A percentile compares a stretch with the other conserved stretches of the same genome.
These are phyloP conservation scores for Thripadectes ignobilis DNA, from an alignment of 2,797 vertebrate genomes.

Conservation along the genomic window DNA sequence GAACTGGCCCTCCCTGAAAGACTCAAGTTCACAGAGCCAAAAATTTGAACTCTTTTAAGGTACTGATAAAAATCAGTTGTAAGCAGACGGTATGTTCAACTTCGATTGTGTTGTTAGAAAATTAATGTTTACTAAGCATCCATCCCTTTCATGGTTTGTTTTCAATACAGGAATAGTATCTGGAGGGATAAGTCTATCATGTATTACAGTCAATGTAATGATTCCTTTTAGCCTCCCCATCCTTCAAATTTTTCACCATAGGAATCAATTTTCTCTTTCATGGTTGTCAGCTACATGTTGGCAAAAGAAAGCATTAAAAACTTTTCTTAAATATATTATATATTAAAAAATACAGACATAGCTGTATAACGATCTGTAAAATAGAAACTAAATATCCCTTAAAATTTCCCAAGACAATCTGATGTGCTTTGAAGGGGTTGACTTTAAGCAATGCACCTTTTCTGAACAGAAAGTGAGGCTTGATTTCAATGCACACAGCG, in stretches of 20 bases:
- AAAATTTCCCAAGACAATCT: background rate
- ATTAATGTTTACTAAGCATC: background rate
- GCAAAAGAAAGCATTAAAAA: background rate
- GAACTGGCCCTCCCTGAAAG: background rate
- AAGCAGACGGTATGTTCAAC: background rate
- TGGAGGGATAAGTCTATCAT: background rate
- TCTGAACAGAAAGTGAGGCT: background rate
- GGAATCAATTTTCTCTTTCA: background rate
- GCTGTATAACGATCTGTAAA: background rate
- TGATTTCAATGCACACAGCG: background rate
- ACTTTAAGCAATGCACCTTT: background rate
- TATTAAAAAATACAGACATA: background rate
- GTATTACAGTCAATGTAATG: background rate
- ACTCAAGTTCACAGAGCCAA: background rate
- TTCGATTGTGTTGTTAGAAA: background rate
- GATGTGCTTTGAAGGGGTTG: background rate
- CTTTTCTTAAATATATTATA: background rate
- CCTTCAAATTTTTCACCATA: background rate
- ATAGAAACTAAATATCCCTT: background rate
- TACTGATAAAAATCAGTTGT: background rate
- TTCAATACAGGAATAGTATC: background rate
- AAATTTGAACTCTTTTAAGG: background rate
- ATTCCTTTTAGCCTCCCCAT: background rate
- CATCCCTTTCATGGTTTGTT: background rate
- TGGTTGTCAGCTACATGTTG: background rate